phyloP scores from a whole-genome alignment of 2,113 vertebrate species.

The Ceyx melanurus region DNA sequence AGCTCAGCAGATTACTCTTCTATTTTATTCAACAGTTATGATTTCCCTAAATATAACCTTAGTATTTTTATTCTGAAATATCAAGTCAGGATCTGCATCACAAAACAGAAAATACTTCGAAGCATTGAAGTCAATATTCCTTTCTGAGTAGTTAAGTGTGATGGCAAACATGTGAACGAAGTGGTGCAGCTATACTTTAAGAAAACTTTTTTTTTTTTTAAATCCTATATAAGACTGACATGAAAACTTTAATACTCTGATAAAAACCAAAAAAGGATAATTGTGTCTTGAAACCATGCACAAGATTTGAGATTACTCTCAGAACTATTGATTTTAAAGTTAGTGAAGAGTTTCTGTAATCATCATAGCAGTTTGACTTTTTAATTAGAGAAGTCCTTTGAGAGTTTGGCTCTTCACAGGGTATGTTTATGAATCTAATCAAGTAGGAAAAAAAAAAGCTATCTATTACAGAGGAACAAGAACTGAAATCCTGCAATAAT shows the following conservation, averaged over 20 bases:
- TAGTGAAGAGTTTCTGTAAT: conserved; percentile 32
- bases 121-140: neutral
- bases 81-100: neutral
- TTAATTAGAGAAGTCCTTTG: conserved; percentile 44
- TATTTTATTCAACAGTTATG: neutral
- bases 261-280: neutral
- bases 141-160: neutral
- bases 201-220: neutral
- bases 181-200: neutral
- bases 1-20: neutral
- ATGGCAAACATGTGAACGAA: neutral
- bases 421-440: conserved; percentile 49
- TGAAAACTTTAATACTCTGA: neutral
- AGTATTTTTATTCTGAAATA: neutral
- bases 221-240: neutral
- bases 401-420: conserved; percentile 22
- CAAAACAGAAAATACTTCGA: neutral
- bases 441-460: neutral
- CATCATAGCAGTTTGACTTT: conserved; percentile 46
- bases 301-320: neutral
- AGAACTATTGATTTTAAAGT: conserved; percentile 44
- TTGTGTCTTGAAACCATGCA: neutral
- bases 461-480: neutral
- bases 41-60: neutral
- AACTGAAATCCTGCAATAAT: conserved; percentile 19